Base-by-base conservation (phyloP, 2,888 invertebrate genomes). In the Phyllotreta striolata region DNA sequence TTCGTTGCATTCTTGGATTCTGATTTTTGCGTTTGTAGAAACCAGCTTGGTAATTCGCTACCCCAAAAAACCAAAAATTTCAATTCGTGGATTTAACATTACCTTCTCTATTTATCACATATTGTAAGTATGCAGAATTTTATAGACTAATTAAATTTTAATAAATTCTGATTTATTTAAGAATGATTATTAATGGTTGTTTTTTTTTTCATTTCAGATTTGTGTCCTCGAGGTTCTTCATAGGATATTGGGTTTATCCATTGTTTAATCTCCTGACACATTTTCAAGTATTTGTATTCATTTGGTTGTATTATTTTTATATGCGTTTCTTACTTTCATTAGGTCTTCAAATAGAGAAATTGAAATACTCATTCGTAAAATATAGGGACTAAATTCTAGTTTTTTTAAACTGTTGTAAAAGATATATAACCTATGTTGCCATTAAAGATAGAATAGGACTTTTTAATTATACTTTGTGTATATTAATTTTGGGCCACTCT, bases 241-340 rank as follows among this genome's bases (percentile, higher is more conserved):
- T 55, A 39, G 55, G 55, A 55, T 24, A 13, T 41, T 55, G 55
- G 55, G 6, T 55, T 9, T 55, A 55, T 41, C 55, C 55, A n/a
- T 6, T 55, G 24, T 55, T 55, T 14, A 55, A 55, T 41, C 24
- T 13, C 10, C 14, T 55, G 55, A 55, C 55, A 6, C 7, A 10
- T 10, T 7, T 43, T 6, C 43, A 55, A 41, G 38, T 55, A 3
- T 12, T 9, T 9, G 6, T 41, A n/a, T 55, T 55, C 12, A 41
- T 55, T 24, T 5, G 9, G 7, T 40, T 13, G 10, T 55, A 55
- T 41, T 55, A 55, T 12, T 13, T 34, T 24, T 55, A 39, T 12
- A 55, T 39, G 8, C 9, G 14, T 55, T 43, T 9, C 24, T 5
- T 55, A 55, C 24, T 55, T 55, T 5, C 34, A 8, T 6, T 55